Evolutionary conservation across 2,888 invertebrate genomes (phyloP), one percentile per base, ranked within the genome.

Genomic region (Nymphalis urticae): DNA sequence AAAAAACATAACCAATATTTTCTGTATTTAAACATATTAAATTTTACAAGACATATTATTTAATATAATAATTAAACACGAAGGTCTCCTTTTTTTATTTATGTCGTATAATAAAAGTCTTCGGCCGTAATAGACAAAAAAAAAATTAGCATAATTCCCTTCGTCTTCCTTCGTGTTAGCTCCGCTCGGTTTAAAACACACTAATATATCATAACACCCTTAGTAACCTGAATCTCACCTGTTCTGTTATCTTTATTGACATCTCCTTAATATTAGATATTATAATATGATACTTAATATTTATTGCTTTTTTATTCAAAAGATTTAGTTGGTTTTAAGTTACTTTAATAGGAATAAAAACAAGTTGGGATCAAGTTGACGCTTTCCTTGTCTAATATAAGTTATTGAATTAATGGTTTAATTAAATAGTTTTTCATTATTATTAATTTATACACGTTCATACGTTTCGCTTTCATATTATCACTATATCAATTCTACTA

Each of bases 311-410:
- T 67, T 67, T 63, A 58, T 62, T 42, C 48, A 42, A 58, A 50
- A 58, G 63, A 69, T 69, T 64, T 61, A 24, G 48, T 48, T 48
- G 64, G 64, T 53, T 56, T 61, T 61, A 48, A 64, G 32, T 64
- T 68, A 48, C 64, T n/a, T 48, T 64, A 68, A 68, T 67, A 68
- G 36, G 17, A 24, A 36, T 19, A 48, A 64, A 64, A 61, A 61
- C 56, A 58, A 47, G 21, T n/a, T 19, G n/a, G 51, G 10, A 21
- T 21, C 3, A 19, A n/a, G 10, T 10, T 51, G 51, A 51, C 51
- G 51, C 42, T 42, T 13, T 32, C 27, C 10, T 21, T 21, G 2
- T 21, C 21, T 0, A 3, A 42, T 51, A 27, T 50, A 48, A n/a
- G 16, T 48, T 16, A n/a, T 0, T n/a, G 48, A n/a, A 48, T n/a